Evolutionary conservation across 1,140 invertebrate genomes (phyloP), one percentile per base, ranked within the genome.

Genomic region (Eciton burchellii): DNA sequence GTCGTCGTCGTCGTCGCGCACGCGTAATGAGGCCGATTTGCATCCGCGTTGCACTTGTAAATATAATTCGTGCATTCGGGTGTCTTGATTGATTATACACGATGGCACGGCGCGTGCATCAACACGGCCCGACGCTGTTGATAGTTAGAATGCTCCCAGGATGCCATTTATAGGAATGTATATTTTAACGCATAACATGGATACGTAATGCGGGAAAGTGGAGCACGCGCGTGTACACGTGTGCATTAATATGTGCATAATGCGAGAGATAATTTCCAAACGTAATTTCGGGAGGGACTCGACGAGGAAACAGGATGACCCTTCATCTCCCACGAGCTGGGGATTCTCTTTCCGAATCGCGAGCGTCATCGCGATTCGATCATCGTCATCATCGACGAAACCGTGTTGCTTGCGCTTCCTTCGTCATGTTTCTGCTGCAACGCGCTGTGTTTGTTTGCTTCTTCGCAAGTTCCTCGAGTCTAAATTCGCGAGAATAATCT

Each of bases 41-140:
- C 63, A 79, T 79, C 56, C 63, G 12, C 52, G 49, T 62, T 62
- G n/a, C 19, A 35, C 59, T n/a, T 21, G 35, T 70, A 29, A 70
- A 70, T 68, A 68, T 68, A 70, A 79, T 43, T 45, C 16, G n/a
- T 70, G 21, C 63, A 35, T 70, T 79, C 54, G 49, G 43, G 16
- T 60, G 26, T 56, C 35, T 57, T 79, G n/a, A 79, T 70, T 79
- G 52, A 14, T 79, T 54, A 68, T 68, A 41, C n/a, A 68, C 24
- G 47, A 77, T 45, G 49, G 9, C 21, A 79, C 68, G 29, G 70
- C 21, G 16, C 5, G 19, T 43, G 8, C 43, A 77, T 70, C 56
- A 79, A 29, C 60, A n/a, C 43, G 26, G 26, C 3, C 12, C 49
- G 24, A 35, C 24, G 21, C 5, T 12, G 43, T 66, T 5, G 29